Conservation (phyloP, 1,140 invertebrate genomes). For the Kradibia gibbosae region DNA sequence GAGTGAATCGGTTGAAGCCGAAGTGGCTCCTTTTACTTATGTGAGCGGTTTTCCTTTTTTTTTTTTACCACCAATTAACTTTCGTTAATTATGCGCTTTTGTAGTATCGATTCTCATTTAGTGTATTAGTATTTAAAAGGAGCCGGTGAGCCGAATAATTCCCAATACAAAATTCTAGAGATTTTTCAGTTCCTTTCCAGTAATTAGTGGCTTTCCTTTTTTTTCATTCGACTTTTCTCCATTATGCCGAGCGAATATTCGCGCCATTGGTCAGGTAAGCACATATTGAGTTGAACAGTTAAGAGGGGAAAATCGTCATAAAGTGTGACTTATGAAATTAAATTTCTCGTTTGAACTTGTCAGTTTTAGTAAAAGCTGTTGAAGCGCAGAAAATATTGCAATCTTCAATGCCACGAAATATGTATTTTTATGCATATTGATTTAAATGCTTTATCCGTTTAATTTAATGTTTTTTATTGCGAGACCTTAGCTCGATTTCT, state of each 20-base stretch:
- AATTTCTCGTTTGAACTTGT: constrained; percentile 24
- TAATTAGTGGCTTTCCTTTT: constrained; percentile 36
- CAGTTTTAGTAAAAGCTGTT: neutral
- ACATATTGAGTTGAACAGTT: neutral
- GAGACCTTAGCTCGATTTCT: constrained; percentile 23
- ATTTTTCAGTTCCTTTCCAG: neutral
- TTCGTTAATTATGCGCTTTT: constrained; percentile 34
- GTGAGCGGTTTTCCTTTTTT: neutral
- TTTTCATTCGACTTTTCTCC: neutral
- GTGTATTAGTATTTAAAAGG: constrained; percentile 31
- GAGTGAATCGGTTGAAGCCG: neutral
- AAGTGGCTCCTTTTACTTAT: neutral
- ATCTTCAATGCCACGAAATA: constrained; percentile 6
- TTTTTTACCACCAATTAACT: constrained; percentile 38
- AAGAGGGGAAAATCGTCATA: neutral
- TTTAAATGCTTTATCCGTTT: constrained; percentile 2
- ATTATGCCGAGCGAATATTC: constrained; percentile 11
- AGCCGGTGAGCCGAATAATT: neutral
- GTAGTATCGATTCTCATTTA: constrained; percentile 38
- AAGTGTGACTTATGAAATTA: constrained; percentile 45
- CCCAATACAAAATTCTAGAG: neutral
- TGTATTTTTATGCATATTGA: constrained; percentile 16
- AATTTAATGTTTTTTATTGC: neutral
- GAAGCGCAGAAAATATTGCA: neutral
- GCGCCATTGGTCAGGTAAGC: neutral